These are phyloP conservation scores for Mylabris sibirica DNA, from an alignment of 2,888 invertebrate genomes.

Conservation along the genomic window DNA sequence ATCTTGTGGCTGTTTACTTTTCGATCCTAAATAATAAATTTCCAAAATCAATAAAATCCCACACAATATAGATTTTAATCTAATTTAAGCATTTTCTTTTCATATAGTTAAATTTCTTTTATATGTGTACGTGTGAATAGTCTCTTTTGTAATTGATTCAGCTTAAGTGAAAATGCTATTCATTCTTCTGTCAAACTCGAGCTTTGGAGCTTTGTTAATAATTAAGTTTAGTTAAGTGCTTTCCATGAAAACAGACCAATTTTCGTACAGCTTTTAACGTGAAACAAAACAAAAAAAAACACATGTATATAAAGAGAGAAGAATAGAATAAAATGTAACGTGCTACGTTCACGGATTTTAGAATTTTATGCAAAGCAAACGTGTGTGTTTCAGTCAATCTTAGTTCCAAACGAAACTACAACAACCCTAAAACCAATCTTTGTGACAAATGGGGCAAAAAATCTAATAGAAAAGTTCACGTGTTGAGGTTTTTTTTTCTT, in stretches of 20 bases:
- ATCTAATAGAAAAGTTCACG: slow-evolving; percentile 10
- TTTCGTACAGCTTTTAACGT: slow-evolving; percentile 1
- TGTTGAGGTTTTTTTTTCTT: slow-evolving; percentile 1
- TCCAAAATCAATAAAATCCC: slow-evolving; percentile 21
- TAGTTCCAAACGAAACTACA: background rate
- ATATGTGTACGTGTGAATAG: background rate
- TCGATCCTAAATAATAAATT: background rate
- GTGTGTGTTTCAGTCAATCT: background rate
- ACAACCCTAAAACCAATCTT: slow-evolving; percentile 8
- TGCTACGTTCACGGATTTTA: background rate
- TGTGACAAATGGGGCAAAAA: slow-evolving; percentile 5
- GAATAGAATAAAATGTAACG: background rate
- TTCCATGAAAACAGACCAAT: slow-evolving; percentile 8
- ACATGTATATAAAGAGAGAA: background rate
- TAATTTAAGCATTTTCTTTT: background rate
- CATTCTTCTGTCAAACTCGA: background rate
- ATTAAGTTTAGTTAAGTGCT: slow-evolving; percentile 14
- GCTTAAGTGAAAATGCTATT: background rate
- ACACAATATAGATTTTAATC: background rate
- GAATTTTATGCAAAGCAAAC: slow-evolving; percentile 9
- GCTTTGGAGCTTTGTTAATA: background rate
- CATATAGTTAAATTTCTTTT: background rate
- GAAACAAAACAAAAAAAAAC: background rate
- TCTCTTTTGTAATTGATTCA: background rate
- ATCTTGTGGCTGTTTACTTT: slow-evolving; percentile 32